Conservation (phyloP, 2,113 vertebrate genomes). For the Nettapus auritus region DNA sequence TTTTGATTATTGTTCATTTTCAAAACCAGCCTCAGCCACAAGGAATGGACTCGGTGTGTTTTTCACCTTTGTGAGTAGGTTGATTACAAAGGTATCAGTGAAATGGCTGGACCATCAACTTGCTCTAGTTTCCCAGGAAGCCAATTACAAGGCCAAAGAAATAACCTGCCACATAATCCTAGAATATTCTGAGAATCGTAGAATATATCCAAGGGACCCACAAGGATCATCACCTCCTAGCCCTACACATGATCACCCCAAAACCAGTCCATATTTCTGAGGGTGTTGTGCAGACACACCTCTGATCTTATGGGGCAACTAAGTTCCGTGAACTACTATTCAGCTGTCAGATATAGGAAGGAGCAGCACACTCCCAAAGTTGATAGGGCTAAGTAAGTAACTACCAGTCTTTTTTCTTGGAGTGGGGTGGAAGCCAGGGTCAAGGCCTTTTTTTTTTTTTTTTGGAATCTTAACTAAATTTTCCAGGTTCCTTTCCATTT, state of each 20-base stretch:
- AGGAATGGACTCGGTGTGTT: not conserved
- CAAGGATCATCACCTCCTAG: too few species aligned
- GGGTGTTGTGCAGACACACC: not conserved
- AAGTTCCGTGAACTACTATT: not conserved
- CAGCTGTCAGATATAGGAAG: not conserved
- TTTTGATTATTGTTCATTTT: not conserved
- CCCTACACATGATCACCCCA: not conserved
- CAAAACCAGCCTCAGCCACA: not conserved
- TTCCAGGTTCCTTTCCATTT: not conserved
- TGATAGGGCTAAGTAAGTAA: not conserved
- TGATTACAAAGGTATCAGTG: not conserved
- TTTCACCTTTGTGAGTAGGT: not conserved
- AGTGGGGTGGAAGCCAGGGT: not conserved
- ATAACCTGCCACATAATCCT: not conserved
- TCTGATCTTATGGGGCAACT: not conserved
- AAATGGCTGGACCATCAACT: not conserved
- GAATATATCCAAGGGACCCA: too few species aligned
- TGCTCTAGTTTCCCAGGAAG: not conserved
- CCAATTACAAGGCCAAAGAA: not conserved
- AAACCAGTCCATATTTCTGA: too few species aligned
- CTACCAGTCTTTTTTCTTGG: not conserved
- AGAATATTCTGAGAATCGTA: too few species aligned
- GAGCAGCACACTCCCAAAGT: not conserved
- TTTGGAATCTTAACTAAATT: not conserved
- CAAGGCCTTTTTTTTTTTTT: not conserved